Base-by-base conservation (phyloP, 2,888 invertebrate species). In the Acanthosoma haemorrhoidale region DNA sequence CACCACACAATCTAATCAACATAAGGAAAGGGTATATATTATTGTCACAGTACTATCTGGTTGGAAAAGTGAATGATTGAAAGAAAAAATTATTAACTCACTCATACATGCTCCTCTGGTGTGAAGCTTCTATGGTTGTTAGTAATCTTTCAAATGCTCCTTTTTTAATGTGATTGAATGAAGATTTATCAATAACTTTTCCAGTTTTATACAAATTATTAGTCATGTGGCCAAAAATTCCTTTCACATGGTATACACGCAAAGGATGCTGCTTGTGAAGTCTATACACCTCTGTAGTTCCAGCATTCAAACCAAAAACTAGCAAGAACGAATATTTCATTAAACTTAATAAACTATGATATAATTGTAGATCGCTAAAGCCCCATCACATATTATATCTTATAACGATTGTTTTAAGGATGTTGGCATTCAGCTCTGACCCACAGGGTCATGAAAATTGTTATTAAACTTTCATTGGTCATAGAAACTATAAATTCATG, bases 51-150 rank as follows among this genome's bases (percentile, higher is more conserved):
- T 3, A 1, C 6, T 15, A 4, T 2, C n/a, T 8, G n/a, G 38
- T 1, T 2, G 5, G 1, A 39, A 39, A 39, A 15, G 2, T 3
- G n/a, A 3, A 2, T 13, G 4, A 13, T 38, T 13, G 3, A 13
- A 38, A 38, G 38, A 38, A 38, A 15, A 15, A n/a, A 38, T n/a
- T 66, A 69, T 41, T 70, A 71, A 84, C 88, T 82, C 82, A 92
- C 90, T 91, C 85, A 79, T 88, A 94, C 90, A 94, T 92, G 78
- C 89, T 86, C 74, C 85, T 87, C 79, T 94, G 95, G 80, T 95
- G 93, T 4, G 89, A 86, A 1, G 93, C 88, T 80, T 96, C 94
- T 80, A 93, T 86, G 2, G 90, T 83, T 2, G 92, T 85, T 18
- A 94, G 83, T 16, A 94, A 79, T 71, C 83, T 84, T 75, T 94